Evolutionary conservation across 2,113 vertebrate species (phyloP).

Genomic region (Aix galericulata): DNA sequence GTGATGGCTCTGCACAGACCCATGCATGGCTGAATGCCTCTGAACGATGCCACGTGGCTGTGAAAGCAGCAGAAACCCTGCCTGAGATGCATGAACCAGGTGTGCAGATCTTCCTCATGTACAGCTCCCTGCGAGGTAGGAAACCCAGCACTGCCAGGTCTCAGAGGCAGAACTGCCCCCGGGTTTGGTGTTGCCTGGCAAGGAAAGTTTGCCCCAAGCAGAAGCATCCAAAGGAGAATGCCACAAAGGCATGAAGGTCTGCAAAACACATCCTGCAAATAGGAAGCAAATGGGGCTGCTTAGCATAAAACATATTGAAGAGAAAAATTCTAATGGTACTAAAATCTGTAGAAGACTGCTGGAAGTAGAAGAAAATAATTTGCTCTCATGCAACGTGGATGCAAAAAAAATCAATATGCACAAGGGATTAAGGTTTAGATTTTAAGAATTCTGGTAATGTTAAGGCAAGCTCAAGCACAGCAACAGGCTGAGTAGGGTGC

Average conservation of each 20-base stretch:
- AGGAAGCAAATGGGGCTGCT: neutral
- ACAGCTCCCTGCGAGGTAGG: neutral
- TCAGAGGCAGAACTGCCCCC: neutral
- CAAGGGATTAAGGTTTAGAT: neutral
- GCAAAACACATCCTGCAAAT: neutral
- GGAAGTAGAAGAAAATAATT: neutral
- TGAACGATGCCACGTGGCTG: neutral
- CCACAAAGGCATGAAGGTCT: neutral
- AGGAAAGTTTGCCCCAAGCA: neutral
- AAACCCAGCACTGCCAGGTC: neutral
- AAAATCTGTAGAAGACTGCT: neutral
- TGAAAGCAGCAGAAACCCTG: neutral
- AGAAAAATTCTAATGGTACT: neutral
- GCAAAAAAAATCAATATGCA: neutral
- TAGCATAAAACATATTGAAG: neutral
- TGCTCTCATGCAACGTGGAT: neutral
- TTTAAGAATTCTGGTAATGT: neutral
- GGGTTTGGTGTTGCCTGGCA: neutral
- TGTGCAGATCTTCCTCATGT: neutral
- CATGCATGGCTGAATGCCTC: fast-evolving
- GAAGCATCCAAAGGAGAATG: neutral
- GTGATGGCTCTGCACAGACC: neutral
- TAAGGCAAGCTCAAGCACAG: neutral
- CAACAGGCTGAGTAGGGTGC: neutral
- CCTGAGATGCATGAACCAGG: neutral